A percentile compares a stretch with the other conserved stretches of the same genome.
Conservation (phyloP, 1,140 invertebrate species). For the Laupala kohalensis region DNA sequence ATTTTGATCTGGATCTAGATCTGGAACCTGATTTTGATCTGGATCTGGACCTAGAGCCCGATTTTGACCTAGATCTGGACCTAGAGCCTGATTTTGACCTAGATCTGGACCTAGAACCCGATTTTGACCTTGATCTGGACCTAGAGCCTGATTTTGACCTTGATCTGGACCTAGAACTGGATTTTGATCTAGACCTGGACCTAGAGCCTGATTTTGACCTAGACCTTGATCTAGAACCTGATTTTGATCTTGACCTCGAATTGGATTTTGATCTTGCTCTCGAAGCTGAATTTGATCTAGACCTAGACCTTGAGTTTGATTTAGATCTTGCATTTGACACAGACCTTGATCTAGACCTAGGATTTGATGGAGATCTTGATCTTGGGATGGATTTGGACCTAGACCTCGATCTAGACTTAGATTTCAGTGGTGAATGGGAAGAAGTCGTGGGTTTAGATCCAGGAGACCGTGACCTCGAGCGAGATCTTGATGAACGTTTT, state of each 20-base stretch:
- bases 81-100: conserved; percentile 18
- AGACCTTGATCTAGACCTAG: conserved; percentile 24
- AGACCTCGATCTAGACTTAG: not conserved
- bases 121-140: conserved; percentile 23
- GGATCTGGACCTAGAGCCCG: not conserved
- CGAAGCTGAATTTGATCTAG: conserved; percentile 22
- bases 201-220: conserved; percentile 4
- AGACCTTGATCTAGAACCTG: conserved; percentile 23
- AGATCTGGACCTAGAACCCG: conserved; percentile 26
- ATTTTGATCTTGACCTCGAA: conserved; percentile 25
- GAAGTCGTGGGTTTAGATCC: too few relatives aligned
- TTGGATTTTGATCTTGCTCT: conserved; percentile 18
- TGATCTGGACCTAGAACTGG: not conserved
- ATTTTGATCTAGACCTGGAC: not conserved
- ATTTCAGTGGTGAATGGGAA: conserved; percentile 25
- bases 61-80: conserved; percentile 6
- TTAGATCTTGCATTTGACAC: conserved; percentile 10
- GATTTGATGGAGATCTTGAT: not conserved
- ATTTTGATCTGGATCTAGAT: conserved; percentile 1
- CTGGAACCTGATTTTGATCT: not conserved
- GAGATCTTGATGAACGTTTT: conserved; percentile 13
- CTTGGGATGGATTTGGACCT: not conserved
- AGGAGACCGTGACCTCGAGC: conserved; percentile 17
- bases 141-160: conserved; percentile 12
- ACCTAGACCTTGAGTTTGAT: conserved; percentile 24